Evolutionary conservation across 2,113 vertebrate genomes (phyloP).

Genomic region (Todiramphus saurophagus): DNA sequence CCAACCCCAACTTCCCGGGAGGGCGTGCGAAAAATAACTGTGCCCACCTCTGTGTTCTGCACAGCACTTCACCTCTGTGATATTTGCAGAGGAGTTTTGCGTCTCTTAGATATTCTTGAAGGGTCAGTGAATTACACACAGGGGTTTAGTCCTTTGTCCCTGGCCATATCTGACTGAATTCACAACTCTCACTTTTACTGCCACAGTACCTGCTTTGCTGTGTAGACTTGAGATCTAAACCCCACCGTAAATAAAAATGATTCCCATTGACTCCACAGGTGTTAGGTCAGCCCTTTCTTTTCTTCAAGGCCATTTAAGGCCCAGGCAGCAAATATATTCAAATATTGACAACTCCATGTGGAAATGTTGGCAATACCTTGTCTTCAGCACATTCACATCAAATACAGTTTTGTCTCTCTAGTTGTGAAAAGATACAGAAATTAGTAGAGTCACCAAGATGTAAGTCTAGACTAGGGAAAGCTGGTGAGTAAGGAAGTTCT

Average conservation of each 20-base stretch:
- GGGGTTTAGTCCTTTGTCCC: not conserved
- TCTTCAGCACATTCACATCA: not conserved
- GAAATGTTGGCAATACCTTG: not conserved
- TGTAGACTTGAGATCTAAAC: not conserved
- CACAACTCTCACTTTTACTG: not conserved
- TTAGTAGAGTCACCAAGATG: not conserved
- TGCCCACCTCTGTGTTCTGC: not conserved
- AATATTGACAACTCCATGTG: not conserved
- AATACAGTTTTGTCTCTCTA: not conserved
- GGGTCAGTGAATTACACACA: not conserved
- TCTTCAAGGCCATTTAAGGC: not conserved
- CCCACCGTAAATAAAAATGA: rapidly evolving
- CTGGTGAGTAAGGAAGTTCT: constrained; percentile 6
- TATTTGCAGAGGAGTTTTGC: not conserved
- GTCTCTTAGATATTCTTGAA: not conserved
- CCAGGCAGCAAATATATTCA: not conserved
- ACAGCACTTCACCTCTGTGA: not conserved
- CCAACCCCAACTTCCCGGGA: not conserved
- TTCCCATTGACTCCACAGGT: not conserved
- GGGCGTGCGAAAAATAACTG: not conserved
- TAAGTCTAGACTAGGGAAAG: not conserved
- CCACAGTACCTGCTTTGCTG: not conserved
- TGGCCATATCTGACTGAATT: not conserved
- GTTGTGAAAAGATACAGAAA: not conserved
- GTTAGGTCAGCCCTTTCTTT: not conserved